Percentiles rank a stretch among this genome's conserved stretches.
phyloP scores from a whole-genome alignment of 2,888 invertebrate species.

The Zonitis immaculata region DNA sequence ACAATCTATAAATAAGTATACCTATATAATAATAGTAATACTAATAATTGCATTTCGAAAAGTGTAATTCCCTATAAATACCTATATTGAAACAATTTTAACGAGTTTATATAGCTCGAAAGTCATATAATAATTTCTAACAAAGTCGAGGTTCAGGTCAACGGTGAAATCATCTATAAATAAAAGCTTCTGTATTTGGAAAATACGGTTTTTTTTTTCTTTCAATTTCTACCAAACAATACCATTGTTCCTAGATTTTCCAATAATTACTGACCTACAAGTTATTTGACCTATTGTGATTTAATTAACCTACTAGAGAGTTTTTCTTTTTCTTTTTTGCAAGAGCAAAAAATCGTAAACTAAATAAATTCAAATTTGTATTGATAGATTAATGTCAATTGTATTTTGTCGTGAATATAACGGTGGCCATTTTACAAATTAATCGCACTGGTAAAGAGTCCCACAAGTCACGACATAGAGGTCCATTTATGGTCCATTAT shows the following conservation, averaged over 20 bases:
- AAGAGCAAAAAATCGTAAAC: no score
- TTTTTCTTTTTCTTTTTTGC: no score
- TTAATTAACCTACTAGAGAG: neutral
- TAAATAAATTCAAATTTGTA: no score
- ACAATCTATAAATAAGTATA: no score
- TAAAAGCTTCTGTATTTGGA: neutral
- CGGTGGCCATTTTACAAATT: slow-evolving; percentile 14
- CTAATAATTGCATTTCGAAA: neutral
- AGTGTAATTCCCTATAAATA: no score
- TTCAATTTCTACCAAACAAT: neutral
- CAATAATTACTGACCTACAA: slow-evolving; percentile 1
- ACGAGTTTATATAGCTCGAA: no score
- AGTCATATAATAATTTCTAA: neutral
- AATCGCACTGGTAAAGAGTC: slow-evolving; percentile 12
- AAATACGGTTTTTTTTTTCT: neutral
- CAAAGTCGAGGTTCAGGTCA: neutral
- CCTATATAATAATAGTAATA: neutral
- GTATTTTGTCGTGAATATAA: slow-evolving; percentile 15
- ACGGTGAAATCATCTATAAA: neutral
- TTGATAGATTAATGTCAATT: no score
- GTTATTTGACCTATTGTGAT: neutral
- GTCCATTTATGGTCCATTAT: slow-evolving; percentile 19
- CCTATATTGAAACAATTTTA: neutral
- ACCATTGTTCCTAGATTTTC: neutral
- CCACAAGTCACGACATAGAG: slow-evolving; percentile 17